phyloP scores from a whole-genome alignment of 2,113 vertebrate species.

The Anarrhichthys ocellatus region DNA sequence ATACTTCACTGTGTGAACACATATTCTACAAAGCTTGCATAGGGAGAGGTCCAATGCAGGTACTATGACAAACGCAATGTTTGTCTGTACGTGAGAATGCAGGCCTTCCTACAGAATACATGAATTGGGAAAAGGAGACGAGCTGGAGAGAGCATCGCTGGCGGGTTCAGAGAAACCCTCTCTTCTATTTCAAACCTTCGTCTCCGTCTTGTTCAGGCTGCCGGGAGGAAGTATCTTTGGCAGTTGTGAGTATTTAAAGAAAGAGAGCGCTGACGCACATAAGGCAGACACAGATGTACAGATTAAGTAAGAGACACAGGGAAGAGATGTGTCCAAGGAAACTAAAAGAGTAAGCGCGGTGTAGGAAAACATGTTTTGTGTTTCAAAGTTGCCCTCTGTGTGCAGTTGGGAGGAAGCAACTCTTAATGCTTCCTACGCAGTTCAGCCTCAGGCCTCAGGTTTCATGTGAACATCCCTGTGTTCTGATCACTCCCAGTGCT shows the following conservation, averaged over 20 bases:
- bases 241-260: slow-evolving; percentile 22
- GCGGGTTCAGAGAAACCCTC: slow-evolving; percentile 13
- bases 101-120: neutral
- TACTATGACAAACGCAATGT: neutral
- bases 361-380: slow-evolving; percentile 36
- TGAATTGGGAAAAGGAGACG: slow-evolving; percentile 13
- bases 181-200: slow-evolving; percentile 18
- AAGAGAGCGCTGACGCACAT: neutral
- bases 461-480: slow-evolving; percentile 42
- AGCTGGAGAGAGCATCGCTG: neutral
- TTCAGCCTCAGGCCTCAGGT: slow-evolving; percentile 51
- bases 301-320: slow-evolving; percentile 19
- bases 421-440: slow-evolving; percentile 64
- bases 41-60: neutral
- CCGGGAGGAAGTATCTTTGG: slow-evolving; percentile 15
- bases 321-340: neutral
- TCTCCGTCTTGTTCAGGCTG: neutral
- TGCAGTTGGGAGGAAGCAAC: slow-evolving; percentile 47
- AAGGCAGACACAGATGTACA: slow-evolving; percentile 15
- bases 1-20: neutral
- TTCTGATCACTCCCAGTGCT: slow-evolving; percentile 34
- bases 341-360: neutral
- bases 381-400: slow-evolving; percentile 58
- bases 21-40: neutral
- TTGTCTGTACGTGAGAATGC: neutral